Evolutionary conservation across 1,140 invertebrate genomes (phyloP), one percentile per base, ranked within the genome.

Genomic region (Pseudomyrmex concolor): DNA sequence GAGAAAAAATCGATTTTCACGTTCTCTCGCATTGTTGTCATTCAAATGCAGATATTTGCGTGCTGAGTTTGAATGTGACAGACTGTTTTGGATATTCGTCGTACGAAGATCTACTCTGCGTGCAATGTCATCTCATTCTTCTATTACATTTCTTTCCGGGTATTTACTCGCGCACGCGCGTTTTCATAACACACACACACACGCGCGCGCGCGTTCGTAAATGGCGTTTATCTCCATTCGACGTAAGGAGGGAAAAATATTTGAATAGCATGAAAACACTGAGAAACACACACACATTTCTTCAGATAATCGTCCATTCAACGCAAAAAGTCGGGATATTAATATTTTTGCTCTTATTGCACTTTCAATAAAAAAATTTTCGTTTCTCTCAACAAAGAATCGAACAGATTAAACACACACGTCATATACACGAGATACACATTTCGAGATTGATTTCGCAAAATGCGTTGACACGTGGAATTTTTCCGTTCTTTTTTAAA

Each of bases 1-100:
- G 63, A 76, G 48, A 59, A 15, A 15, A 83, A 83, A 84, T 85
- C 80, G 72, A 85, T 85, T 81, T 85, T 83, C 25, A 74, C 63
- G 62, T 17, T 85, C 62, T 25, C 25, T 25, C 43, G 83, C n/a
- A 34, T 34, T 34, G 62, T 80, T 64, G 54, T 68, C 70, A 67
- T 66, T 73, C 62, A 63, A 71, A 77, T 85, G 64, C 59, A 57
- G 34, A 67, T 60, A 74, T 62, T 63, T 83, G 63, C 78, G 66
- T 17, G 68, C 77, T 45, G 59, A 67, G 17, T 86, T 86, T 77
- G 66, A 72, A 87, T 67, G 34, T 50, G 67, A 62, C 60, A n/a
- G 55, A 43, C 54, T 57, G 66, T 74, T 85, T 84, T 51, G 77
- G 71, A 77, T 87, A 80, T 71, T 76, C n/a, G 19, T 59, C 54